Conservation (phyloP, 2,797 vertebrate species). For the Betta splendens region DNA sequence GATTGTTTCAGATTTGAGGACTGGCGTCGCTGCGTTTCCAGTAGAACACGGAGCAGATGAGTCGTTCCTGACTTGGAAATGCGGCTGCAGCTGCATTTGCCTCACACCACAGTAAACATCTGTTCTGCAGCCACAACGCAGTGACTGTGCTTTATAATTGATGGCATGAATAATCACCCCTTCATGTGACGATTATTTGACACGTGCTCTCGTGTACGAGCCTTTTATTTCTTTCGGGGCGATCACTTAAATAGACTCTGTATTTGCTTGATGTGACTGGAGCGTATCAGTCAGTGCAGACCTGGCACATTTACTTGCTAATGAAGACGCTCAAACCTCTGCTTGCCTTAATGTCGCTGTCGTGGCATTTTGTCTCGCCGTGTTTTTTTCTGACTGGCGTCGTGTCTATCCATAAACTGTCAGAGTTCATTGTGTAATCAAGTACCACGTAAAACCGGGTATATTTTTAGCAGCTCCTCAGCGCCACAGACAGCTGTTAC, state of each 20-base stretch:
- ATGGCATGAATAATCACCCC: too few species aligned
- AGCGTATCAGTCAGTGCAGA: not conserved
- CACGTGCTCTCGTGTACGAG: too few species aligned
- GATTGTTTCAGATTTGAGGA: not conserved
- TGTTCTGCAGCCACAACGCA: too few species aligned
- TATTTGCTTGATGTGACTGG: not conserved
- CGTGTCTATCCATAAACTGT: not conserved
- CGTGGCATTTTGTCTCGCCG: not conserved
- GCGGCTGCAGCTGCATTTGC: too few species aligned
- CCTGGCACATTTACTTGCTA: not conserved
- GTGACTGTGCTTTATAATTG: too few species aligned
- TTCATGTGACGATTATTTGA: too few species aligned
- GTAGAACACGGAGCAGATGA: too few species aligned
- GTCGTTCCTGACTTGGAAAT: too few species aligned
- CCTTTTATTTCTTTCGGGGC: too few species aligned
- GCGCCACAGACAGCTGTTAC: slow-evolving; percentile 39
- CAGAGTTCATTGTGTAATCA: slow-evolving; percentile 24
- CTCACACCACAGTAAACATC: too few species aligned
- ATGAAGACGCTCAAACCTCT: not conserved
- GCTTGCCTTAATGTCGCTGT: not conserved
- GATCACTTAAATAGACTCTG: too few species aligned
- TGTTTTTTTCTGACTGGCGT: not conserved
- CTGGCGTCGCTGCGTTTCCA: not conserved
- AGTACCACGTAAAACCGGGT: not conserved
- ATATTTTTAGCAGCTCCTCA: slow-evolving; percentile 17